Conservation (phyloP, 2,113 vertebrate species). For the Campylomormyrus numenius region DNA sequence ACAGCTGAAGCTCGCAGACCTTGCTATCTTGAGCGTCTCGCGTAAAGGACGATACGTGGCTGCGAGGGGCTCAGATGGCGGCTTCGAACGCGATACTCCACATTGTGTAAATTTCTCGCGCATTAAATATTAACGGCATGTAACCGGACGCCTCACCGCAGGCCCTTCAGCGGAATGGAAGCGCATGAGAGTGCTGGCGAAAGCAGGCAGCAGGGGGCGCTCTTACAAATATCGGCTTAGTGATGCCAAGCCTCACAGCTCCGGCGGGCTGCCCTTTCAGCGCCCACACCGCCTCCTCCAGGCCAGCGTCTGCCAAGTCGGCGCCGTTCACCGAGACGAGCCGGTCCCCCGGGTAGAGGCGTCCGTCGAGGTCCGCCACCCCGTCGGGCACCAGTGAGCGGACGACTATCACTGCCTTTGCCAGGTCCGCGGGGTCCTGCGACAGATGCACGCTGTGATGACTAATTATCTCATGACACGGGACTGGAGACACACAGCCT, state of each 20-base stretch:
- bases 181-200: constrained; percentile 17
- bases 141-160: constrained; percentile 56
- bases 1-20: background rate
- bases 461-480: background rate
- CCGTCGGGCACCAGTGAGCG: constrained; percentile 86
- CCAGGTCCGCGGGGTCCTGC: constrained; percentile 83
- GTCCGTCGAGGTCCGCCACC: constrained; percentile 78
- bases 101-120: constrained; percentile 49
- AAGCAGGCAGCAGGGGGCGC: constrained; percentile 27
- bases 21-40: background rate
- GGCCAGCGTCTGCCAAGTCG: constrained; percentile 75
- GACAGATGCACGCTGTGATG: constrained; percentile 7
- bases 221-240: constrained; percentile 87
- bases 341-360: constrained; percentile 83
- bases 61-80: background rate
- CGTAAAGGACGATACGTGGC: background rate
- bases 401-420: constrained; percentile 85
- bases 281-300: constrained; percentile 83
- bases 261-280: constrained; percentile 79
- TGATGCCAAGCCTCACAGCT: constrained; percentile 76
- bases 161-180: constrained; percentile 47
- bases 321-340: constrained; percentile 85
- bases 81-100: constrained; percentile 1
- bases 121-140: constrained; percentile 66
- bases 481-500: background rate